Conservation (phyloP, 2,113 vertebrate genomes). For the Rhinolophus ferrumequinum region DNA sequence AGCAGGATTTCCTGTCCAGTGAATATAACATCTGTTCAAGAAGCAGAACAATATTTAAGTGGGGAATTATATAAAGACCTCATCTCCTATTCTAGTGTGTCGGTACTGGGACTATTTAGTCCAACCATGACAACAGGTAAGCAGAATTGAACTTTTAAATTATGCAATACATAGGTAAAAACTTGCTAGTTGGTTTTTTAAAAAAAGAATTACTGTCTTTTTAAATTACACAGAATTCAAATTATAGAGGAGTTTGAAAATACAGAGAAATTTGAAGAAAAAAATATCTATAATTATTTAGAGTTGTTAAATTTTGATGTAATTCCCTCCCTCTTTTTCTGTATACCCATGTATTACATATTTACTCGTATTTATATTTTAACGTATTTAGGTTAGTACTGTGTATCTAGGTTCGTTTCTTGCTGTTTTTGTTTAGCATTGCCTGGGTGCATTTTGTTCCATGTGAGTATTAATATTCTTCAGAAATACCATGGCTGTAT, state of each 20-base stretch:
- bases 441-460: not conserved
- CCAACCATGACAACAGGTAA: conserved; percentile 85
- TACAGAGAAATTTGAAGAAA: conserved; percentile 16
- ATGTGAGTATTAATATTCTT: conserved; percentile 29
- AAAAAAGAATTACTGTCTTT: not conserved
- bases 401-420: not conserved
- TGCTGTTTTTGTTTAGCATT: conserved; percentile 32
- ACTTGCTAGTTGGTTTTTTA: not conserved
- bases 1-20: conserved; percentile 84
- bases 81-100: conserved; percentile 73
- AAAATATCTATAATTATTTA: not conserved
- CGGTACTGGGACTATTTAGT: conserved; percentile 90
- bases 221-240: conserved; percentile 12
- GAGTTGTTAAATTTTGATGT: not conserved
- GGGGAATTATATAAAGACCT: conserved; percentile 84
- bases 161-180: not conserved
- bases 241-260: conserved; percentile 5
- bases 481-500: not conserved
- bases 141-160: conserved; percentile 2
- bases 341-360: not conserved
- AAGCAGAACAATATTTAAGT: conserved; percentile 90
- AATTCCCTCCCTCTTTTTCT: conserved; percentile 27
- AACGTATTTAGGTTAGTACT: not conserved
- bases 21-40: conserved; percentile 85
- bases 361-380: not conserved